Base-by-base conservation (phyloP, 37 sponge, comb jelly and placozoan genomes). In the Diacarnus erythraeanus region DNA sequence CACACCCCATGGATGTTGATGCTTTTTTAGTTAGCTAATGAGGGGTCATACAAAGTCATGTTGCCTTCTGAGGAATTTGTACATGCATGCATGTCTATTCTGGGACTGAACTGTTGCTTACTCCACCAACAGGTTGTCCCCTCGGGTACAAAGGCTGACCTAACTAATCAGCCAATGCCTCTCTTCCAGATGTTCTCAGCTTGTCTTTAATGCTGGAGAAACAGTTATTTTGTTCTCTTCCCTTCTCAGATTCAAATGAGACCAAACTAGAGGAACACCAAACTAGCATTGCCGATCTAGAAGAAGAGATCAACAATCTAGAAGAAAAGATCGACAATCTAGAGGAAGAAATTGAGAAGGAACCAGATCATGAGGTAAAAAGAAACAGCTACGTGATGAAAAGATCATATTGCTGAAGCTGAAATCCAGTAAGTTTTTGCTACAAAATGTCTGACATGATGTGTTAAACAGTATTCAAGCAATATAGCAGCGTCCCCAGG, bases 1-100 rank as follows among this genome's bases (percentile, higher is more conserved):
- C 51, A 47, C 51, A 47, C 51, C 51, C 51, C 51, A 47, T 47
- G 51, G n/a, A n/a, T n/a, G n/a, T n/a, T n/a, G n/a, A n/a, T n/a
- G n/a, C n/a, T 12, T 47, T 47, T 47, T 47, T 47, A 47, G 51
- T 12, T 47, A 47, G 51, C 51, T 47, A 47, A 12, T 47, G 51
- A 47, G 51, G n/a, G 51, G 51, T 47, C 51, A 47, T 47, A 47
- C 51, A 47, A 47, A 15, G 51, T 12, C 51, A 47, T 47, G 51
- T 47, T 47, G 51, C 51, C 51, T n/a, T n/a, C n/a, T n/a, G n/a
- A n/a, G n/a, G n/a, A 47, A 47, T 47, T 47, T 47, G 51, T 47
- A 47, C 51, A 12, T 47, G 51, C 10, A 47, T 47, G 51, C 12
- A 47, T 47, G 51, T 47, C 6, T 12, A 47, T 47, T 6, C 51